These are phyloP conservation scores for Ceyx cyanopectus DNA, from an alignment of 2,113 vertebrate species.

Conservation along the genomic window DNA sequence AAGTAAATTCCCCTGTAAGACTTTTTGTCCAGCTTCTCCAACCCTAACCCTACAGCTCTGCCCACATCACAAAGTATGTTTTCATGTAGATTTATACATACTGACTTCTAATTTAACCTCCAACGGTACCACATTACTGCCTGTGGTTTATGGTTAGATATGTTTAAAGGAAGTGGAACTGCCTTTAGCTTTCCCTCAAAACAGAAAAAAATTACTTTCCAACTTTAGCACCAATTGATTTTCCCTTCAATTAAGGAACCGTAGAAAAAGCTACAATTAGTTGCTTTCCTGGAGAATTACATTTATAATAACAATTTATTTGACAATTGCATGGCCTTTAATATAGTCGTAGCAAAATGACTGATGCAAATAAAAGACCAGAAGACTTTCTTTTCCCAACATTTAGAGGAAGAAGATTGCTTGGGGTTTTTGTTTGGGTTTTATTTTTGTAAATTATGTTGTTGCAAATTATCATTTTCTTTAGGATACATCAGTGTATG, in stretches of 20 bases:
- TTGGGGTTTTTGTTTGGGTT: no score
- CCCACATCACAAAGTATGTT: not conserved
- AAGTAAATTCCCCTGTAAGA: not conserved
- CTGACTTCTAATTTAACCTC: constrained; percentile 46
- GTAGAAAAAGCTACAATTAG: not conserved
- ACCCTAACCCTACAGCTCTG: not conserved
- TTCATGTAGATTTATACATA: not conserved
- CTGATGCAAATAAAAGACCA: not conserved
- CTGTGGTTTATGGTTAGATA: constrained; percentile 69
- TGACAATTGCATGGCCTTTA: constrained; percentile 19
- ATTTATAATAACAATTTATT: not conserved
- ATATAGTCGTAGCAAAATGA: not conserved
- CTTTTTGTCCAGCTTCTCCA: not conserved
- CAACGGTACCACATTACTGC: constrained; percentile 30
- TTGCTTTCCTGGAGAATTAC: not conserved
- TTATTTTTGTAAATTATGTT: not conserved
- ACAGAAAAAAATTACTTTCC: not conserved
- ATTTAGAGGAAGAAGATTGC: not conserved
- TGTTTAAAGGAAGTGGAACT: constrained; percentile 60
- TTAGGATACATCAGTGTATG: not conserved
- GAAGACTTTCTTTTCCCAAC: not conserved
- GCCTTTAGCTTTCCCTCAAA: constrained; percentile 47
- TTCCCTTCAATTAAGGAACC: not conserved
- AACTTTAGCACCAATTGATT: not conserved
- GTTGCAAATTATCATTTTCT: not conserved